Percentiles rank a stretch among this genome's conserved stretches.
Evolutionary conservation across 2,888 invertebrate species (phyloP).

Genomic region (Erpobdella octoculata): DNA sequence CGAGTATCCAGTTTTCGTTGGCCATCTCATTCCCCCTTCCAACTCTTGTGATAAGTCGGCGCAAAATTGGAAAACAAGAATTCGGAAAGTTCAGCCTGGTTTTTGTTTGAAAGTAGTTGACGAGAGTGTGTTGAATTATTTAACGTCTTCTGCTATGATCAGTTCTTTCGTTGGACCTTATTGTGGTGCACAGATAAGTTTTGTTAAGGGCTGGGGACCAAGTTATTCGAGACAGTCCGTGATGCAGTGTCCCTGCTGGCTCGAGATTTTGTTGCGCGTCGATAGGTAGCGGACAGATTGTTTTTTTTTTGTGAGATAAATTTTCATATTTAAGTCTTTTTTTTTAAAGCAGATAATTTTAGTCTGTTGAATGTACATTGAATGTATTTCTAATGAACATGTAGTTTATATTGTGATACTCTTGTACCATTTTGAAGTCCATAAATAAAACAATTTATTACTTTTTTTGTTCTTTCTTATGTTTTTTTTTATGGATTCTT

Average conservation of each 20-base stretch:
- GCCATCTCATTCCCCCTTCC: not conserved
- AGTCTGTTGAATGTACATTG: no score
- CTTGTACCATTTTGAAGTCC: no score
- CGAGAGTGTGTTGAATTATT: not conserved
- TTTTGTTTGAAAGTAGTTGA: conserved; percentile 17
- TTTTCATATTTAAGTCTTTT: no score
- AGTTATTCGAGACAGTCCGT: conserved; percentile 23
- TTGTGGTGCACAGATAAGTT: conserved; percentile 26
- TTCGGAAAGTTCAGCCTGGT: conserved; percentile 20
- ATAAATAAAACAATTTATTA: no score
- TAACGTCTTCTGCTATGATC: not conserved
- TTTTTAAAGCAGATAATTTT: no score
- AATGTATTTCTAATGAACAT: no score
- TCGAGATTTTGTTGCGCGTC: conserved; percentile 23
- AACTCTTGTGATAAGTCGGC: not conserved
- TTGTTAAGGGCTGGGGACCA: conserved; percentile 27
- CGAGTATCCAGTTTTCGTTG: conserved; percentile 27
- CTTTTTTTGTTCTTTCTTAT: no score
- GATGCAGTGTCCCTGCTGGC: conserved; percentile 28
- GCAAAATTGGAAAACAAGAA: conserved; percentile 11
- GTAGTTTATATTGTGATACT: no score
- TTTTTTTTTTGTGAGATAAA: no score
- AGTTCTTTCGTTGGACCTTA: not conserved
- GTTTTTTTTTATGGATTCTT: no score
- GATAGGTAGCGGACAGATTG: not conserved